Percentiles rank a stretch among this genome's conserved stretches.
Evolutionary conservation across 2,888 invertebrate genomes (phyloP).

Genomic region (Conchocele bisecta): DNA sequence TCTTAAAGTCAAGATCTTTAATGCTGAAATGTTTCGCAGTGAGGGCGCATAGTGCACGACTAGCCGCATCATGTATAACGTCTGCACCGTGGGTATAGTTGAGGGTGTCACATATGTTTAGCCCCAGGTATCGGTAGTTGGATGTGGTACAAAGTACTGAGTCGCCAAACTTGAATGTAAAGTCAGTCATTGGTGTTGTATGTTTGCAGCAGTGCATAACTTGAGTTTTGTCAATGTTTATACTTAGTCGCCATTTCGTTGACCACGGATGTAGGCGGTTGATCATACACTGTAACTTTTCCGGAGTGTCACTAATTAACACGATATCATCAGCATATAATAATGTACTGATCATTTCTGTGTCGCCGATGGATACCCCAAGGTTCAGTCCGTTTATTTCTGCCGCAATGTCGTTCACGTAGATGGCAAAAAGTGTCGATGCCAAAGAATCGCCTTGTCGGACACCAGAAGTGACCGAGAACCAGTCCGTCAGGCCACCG

Average conservation of each 20-base stretch:
- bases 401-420: slow-evolving; percentile 9
- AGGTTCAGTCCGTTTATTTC: slow-evolving; percentile 2
- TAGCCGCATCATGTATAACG: slow-evolving; percentile 1
- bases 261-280: background rate
- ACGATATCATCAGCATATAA: slow-evolving; percentile 8
- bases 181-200: background rate
- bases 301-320: background rate
- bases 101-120: background rate
- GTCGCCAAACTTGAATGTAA: background rate
- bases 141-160: background rate
- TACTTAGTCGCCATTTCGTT: slow-evolving; percentile 3
- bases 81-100: background rate
- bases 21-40: background rate
- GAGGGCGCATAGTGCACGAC: background rate
- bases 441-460: slow-evolving; percentile 7
- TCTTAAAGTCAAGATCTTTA: background rate
- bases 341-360: background rate
- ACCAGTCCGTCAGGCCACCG: slow-evolving; percentile 11
- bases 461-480: slow-evolving; percentile 5
- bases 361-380: background rate
- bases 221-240: slow-evolving; percentile 4
- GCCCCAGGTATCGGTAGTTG: background rate
- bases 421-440: slow-evolving; percentile 14
- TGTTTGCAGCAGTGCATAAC: slow-evolving; percentile 2
- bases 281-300: background rate